A percentile compares a stretch with the other conserved stretches of the same genome.
Evolutionary conservation across 2,797 vertebrate species (phyloP).

Genomic region (Anableps anableps): DNA sequence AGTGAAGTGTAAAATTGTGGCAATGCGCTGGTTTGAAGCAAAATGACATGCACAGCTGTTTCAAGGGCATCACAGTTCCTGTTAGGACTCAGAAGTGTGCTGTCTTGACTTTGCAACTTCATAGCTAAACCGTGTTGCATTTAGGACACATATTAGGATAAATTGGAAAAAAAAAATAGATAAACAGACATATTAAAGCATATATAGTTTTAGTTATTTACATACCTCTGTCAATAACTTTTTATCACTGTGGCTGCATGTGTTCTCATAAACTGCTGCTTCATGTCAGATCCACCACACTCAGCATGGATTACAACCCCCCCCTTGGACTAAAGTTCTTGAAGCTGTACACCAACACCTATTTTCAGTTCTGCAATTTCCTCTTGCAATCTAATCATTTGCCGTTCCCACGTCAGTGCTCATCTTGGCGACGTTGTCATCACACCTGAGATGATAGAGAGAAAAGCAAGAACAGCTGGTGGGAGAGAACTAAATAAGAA

Average conservation of each 20-base stretch:
- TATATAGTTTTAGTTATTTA: not conserved
- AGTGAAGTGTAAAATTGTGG: not conserved
- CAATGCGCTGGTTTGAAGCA: not conserved
- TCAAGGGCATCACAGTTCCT: not conserved
- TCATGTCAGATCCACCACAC: not conserved
- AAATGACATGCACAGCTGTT: constrained; percentile 7
- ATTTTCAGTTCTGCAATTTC: constrained; percentile 75
- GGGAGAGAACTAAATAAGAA: constrained; percentile 26
- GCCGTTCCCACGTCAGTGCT: constrained; percentile 74
- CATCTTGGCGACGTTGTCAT: constrained; percentile 84
- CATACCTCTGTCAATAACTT: not conserved
- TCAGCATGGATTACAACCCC: constrained; percentile 26
- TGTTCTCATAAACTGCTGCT: constrained; percentile 5
- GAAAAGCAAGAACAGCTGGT: constrained; percentile 21
- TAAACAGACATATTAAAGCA: not conserved
- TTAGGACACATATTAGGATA: not conserved
- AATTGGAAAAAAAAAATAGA: not conserved
- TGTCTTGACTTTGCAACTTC: not conserved
- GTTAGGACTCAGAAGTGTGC: not conserved
- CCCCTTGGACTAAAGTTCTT: constrained; percentile 84
- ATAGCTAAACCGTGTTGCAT: not conserved
- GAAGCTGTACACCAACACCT: constrained; percentile 59
- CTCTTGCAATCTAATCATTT: constrained; percentile 76
- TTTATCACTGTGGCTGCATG: not conserved
- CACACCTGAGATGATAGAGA: constrained; percentile 77